Base-by-base conservation (phyloP, 2,113 vertebrate genomes). In the Catharus fuscescens region DNA sequence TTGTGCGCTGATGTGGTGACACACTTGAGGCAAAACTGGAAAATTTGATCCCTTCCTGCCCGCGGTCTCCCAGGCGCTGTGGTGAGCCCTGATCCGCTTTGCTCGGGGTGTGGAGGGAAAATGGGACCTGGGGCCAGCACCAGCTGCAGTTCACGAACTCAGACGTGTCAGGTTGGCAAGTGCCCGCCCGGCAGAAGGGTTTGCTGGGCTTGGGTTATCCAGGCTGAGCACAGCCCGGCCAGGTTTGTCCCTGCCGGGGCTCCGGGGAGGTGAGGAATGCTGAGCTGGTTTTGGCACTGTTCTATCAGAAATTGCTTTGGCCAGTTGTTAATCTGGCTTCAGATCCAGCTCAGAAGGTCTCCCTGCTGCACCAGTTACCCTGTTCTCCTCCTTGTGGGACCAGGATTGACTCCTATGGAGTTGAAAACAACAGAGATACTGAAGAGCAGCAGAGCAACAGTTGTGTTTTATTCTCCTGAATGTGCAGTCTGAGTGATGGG, bases 1-100 rank as follows among this genome's bases (percentile, higher is more conserved):
- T 97, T 97, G 96, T 88, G 94, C 91, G 95, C 96, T 93, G 95
- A 95, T 95, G 95, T 86, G 94, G 95, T 93, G 96, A 97, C 94
- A 95, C 42, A 18, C 92, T 95, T 42, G 84, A 97, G 93, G 92
- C 92, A 82, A 90, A 92, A 56, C 60, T 95, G 95, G 95, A 96
- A 81, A 97, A 96, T 89, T 11, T 59, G 94, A 97, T 96, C 96
- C 93, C 94, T 97, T 96, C 92, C 93, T 95, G 83, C 95, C 81
- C 60, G 5, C 0, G 48, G 81, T 66, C 77, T 92, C 86, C 16
- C 72, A 80, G 91, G 95, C 47, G 4, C 96, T 90, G 91, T 81
- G 59, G 82, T 74, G 26, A 79, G 56, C 67, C 60, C 60, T 14
- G 72, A 29, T 52, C 77, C 14, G 24, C 29, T 61, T 25, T 26